Base-by-base conservation (phyloP, 2,888 invertebrate species). In the Chironomus tentans region DNA sequence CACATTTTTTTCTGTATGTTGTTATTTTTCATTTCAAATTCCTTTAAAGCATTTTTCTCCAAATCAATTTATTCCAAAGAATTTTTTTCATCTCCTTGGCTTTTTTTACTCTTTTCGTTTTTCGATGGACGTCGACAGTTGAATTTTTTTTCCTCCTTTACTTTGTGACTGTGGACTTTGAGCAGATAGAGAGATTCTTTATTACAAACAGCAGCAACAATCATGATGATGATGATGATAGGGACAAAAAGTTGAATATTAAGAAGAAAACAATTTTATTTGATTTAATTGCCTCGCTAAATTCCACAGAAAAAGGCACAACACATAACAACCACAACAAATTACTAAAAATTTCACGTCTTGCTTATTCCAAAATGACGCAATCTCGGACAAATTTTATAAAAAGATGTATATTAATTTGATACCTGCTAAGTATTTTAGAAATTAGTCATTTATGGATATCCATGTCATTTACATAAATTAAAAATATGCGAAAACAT, bases 51-150 rank as follows among this genome's bases (percentile, higher is more conserved):
- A 48, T 70, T 70, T 70, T 72, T 56, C 56, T 72, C 24, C 74
- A 68, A 68, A 65, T 74, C 74, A 74, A 74, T 74, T 74, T 74
- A 70, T 70, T 70, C 48, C 46, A 47, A 74, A 74, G 65, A 68
- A 65, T 74, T 74, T 74, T 73, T 74, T 74, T 38, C 50, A 50
- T 50, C 15, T 50, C 50, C 13, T 15, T 15, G 15, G 15, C 13
- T 50, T 50, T 50, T 50, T 15, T 50, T n/a, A 50, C 50, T n/a
- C 15, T 56, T 56, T 56, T 50, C 56, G 18, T 56, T 13, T 50
- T 15, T 50, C 21, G 62, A 62, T 62, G 62, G 56, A 56, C 62
- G 62, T 62, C 18, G 62, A 21, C 15, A 22, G 18, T 24, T 24
- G 65, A 65, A 38, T 38, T 38, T 38, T 65, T 65, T 62, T 65